These are phyloP conservation scores for Conus canariensis DNA, from an alignment of 2,888 invertebrate species.

Conservation along the genomic window DNA sequence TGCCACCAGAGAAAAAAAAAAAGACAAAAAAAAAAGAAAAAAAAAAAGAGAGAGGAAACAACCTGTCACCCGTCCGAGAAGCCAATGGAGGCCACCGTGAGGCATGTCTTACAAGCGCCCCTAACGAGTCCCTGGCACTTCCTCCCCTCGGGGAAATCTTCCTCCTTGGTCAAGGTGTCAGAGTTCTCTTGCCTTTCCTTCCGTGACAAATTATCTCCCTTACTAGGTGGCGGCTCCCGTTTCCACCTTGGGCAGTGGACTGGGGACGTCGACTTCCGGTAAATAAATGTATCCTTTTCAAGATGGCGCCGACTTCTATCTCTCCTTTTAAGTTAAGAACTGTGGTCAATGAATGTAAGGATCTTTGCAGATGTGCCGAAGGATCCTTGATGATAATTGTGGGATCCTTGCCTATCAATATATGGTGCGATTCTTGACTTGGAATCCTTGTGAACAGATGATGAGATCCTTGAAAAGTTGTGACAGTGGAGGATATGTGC, in stretches of 20 bases:
- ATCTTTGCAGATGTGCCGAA: no score
- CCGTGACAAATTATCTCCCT: constrained; percentile 31
- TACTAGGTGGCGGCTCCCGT: neutral
- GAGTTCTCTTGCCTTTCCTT: neutral
- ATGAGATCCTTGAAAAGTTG: no score
- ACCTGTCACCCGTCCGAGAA: neutral
- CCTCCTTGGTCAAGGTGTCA: constrained; percentile 26
- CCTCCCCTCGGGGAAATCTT: constrained; percentile 33
- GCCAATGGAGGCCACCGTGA: neutral
- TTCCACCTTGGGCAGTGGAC: neutral
- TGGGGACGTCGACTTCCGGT: neutral
- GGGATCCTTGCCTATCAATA: no score
- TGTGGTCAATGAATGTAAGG: neutral
- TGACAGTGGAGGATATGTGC: no score
- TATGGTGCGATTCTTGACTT: no score
- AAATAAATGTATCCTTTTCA: neutral
- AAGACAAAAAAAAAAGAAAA: neutral
- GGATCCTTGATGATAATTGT: no score
- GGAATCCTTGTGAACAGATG: no score
- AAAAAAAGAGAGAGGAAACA: neutral
- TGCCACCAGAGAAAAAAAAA: neutral
- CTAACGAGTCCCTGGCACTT: constrained; percentile 18
- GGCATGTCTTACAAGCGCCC: constrained; percentile 27
- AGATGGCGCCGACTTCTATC: neutral
- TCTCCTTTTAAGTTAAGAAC: neutral